Evolutionary conservation across 2,113 vertebrate genomes (phyloP).

Genomic region (Grallaria varia): DNA sequence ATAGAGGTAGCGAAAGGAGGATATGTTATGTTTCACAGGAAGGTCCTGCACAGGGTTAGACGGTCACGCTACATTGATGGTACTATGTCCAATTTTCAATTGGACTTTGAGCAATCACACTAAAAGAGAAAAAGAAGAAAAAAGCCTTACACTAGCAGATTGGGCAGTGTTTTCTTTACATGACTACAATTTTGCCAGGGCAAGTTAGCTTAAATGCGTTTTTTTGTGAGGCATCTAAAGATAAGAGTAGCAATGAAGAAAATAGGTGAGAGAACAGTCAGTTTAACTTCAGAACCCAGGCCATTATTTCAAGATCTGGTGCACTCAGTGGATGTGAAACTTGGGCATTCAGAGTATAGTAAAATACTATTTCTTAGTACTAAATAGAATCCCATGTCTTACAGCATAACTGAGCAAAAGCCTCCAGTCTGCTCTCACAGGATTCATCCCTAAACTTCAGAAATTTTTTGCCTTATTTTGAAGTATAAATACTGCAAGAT

Average conservation of each 20-base stretch:
- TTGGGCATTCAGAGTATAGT: background rate
- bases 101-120: background rate
- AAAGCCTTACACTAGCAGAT: background rate
- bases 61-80: background rate
- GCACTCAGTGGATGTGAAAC: background rate
- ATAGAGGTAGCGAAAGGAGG: background rate
- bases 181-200: background rate
- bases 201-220: background rate
- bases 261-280: background rate
- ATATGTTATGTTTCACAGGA: background rate
- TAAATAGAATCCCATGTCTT: background rate
- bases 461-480: background rate
- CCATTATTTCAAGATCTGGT: background rate
- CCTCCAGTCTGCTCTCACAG: background rate
- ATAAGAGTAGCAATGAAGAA: background rate
- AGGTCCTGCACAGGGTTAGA: too few relatives aligned
- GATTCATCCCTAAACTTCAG: background rate
- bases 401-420: background rate
- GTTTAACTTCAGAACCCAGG: background rate
- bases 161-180: background rate
- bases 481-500: background rate
- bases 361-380: background rate
- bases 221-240: background rate
- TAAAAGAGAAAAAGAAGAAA: background rate
- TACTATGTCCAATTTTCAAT: background rate